Conservation (phyloP, 1,140 invertebrate genomes). For the Cydia strobilella region DNA sequence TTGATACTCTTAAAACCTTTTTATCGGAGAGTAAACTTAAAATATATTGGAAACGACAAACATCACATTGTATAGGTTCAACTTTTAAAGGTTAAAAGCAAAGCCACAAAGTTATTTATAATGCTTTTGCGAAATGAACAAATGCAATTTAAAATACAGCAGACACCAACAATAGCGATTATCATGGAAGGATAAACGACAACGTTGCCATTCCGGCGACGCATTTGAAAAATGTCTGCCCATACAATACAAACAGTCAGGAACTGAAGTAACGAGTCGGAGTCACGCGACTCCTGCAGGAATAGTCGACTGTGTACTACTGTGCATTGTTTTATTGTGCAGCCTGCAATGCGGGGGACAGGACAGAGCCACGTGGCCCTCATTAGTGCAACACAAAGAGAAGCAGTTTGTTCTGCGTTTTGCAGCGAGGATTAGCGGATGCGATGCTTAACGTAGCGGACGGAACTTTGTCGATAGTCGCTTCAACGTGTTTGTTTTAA, state of each 20-base stretch:
- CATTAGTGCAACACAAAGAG: conserved; percentile 76
- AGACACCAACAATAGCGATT: conserved; percentile 7
- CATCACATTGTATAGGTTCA: too few relatives aligned
- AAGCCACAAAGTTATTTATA: neutral
- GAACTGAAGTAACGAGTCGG: conserved; percentile 55
- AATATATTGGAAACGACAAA: neutral
- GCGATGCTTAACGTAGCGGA: conserved; percentile 67
- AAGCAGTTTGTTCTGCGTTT: conserved; percentile 75
- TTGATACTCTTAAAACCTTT: neutral
- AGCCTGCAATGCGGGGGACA: conserved; percentile 76
- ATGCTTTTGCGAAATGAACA: neutral
- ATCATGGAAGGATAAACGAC: conserved; percentile 22
- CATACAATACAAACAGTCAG: conserved; percentile 35
- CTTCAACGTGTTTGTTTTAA: conserved; percentile 25
- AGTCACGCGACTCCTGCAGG: conserved; percentile 73
- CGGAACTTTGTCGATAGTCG: conserved; percentile 56
- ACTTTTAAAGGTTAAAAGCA: neutral
- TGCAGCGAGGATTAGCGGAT: conserved; percentile 72
- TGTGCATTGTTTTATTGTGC: conserved; percentile 76
- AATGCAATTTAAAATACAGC: neutral
- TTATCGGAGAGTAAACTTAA: neutral
- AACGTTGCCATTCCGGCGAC: conserved; percentile 21
- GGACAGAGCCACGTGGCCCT: conserved; percentile 79
- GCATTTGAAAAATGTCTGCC: conserved; percentile 35
- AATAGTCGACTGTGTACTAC: conserved; percentile 67